A percentile compares a stretch with the other conserved stretches of the same genome.
Evolutionary conservation across 1,140 invertebrate genomes (phyloP).

Genomic region (Diabrotica undecimpunctata): DNA sequence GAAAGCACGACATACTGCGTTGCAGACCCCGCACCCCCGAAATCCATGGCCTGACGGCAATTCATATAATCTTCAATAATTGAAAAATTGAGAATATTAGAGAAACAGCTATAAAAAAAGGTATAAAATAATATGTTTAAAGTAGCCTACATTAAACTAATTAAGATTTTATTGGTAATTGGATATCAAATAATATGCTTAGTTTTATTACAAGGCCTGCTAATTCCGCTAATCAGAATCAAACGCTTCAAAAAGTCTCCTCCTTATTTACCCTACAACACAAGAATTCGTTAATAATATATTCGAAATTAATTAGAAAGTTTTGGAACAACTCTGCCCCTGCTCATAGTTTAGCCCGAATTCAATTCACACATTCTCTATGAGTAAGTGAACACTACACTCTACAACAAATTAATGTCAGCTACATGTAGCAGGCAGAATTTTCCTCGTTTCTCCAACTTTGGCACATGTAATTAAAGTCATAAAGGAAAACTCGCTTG

Average conservation of each 20-base stretch:
- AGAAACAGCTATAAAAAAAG: too few relatives aligned
- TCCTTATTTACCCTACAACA: background rate
- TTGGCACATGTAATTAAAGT: constrained; percentile 13
- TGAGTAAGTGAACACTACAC: constrained; percentile 6
- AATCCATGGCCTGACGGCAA: too few relatives aligned
- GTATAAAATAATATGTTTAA: too few relatives aligned
- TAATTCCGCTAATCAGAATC: background rate
- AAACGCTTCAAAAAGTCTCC: background rate
- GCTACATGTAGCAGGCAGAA: constrained; percentile 10
- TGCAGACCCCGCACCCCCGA: too few relatives aligned
- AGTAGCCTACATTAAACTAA: too few relatives aligned
- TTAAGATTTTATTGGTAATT: too few relatives aligned
- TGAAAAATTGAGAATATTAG: too few relatives aligned
- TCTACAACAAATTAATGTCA: constrained; percentile 14
- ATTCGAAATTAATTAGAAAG: constrained; percentile 10
- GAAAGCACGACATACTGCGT: too few relatives aligned
- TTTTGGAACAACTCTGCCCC: constrained; percentile 1
- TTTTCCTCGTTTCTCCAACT: constrained; percentile 15
- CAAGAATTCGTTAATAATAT: constrained; percentile 7
- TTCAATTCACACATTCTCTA: constrained; percentile 1
- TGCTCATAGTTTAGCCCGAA: background rate
- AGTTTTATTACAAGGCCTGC: too few relatives aligned
- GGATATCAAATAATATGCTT: too few relatives aligned
- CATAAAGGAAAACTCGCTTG: constrained; percentile 12
- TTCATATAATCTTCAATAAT: too few relatives aligned